Evolutionary conservation across 2,113 vertebrate species (phyloP).

Genomic region (Pteruthius melanotis): DNA sequence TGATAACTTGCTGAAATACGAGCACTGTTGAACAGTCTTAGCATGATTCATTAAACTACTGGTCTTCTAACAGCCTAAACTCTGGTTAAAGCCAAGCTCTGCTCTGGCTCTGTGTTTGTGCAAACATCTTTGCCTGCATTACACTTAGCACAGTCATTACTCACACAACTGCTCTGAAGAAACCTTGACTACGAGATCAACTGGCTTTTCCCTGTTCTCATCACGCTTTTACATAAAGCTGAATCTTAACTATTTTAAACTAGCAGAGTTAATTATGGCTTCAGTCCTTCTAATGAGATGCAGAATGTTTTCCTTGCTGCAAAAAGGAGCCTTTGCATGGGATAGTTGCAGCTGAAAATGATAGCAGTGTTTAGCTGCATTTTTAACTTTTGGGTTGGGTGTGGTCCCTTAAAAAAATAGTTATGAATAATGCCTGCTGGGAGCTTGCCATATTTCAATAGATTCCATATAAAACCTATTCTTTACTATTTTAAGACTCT

Average conservation of each 20-base stretch:
- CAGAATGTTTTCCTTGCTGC: conserved; percentile 28
- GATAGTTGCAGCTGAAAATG: conserved; percentile 62
- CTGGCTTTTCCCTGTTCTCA: background rate
- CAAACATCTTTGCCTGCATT: conserved; percentile 44
- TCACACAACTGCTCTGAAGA: background rate
- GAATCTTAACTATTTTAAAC: conserved; percentile 8
- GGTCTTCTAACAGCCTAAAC: conserved; percentile 27
- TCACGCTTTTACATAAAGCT: background rate
- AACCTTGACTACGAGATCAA: conserved; percentile 5
- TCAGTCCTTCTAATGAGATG: conserved; percentile 13
- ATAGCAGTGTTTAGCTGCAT: conserved; percentile 64
- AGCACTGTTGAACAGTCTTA: background rate
- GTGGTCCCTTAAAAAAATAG: conserved; percentile 74
- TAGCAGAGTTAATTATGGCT: conserved; percentile 13
- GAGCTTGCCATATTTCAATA: conserved; percentile 72
- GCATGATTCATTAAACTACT: conserved; percentile 42
- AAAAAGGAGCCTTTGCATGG: conserved; percentile 30
- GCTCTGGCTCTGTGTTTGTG: conserved; percentile 36
- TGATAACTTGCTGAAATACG: background rate
- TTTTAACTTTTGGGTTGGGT: conserved; percentile 70
- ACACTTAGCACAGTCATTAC: conserved; percentile 37
- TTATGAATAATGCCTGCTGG: conserved; percentile 77
- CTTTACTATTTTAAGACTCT: conserved; percentile 60
- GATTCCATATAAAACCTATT: conserved; percentile 66
- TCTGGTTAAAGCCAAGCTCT: conserved; percentile 39